A percentile compares a stretch with the other conserved stretches of the same genome.
Conservation (phyloP, 2,113 vertebrate genomes). For the Coregonus clupeaformis region DNA sequence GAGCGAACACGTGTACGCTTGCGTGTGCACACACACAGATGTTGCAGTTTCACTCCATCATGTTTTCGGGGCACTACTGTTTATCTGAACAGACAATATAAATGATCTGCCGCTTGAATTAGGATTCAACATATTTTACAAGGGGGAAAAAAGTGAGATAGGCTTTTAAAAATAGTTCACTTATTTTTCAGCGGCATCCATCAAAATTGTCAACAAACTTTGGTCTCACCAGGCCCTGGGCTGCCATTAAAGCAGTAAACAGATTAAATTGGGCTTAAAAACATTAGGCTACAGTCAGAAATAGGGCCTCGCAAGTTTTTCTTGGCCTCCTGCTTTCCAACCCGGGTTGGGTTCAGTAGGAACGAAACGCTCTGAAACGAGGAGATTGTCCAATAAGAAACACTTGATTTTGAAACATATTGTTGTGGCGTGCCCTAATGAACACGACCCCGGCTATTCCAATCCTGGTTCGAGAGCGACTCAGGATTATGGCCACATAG, state of each 20-base stretch:
- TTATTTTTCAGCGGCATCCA: constrained; percentile 5
- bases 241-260: not conserved
- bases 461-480: constrained; percentile 55
- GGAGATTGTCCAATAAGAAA: too few species aligned
- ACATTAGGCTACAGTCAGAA: not conserved
- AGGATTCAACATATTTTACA: constrained; percentile 9
- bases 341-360: too few species aligned
- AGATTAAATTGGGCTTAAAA: constrained; percentile 4
- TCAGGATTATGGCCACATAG: constrained; percentile 76
- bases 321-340: constrained; percentile 6
- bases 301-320: constrained; percentile 1
- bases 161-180: constrained; percentile 3
- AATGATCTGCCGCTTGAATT: not conserved
- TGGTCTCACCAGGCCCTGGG: not conserved
- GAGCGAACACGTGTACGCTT: not conserved
- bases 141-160: not conserved
- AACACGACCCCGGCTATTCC: not conserved
- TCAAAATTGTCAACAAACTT: constrained; percentile 1
- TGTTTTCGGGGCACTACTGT: not conserved
- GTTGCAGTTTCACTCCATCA: constrained; percentile 22
- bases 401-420: too few species aligned
- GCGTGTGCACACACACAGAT: not conserved
- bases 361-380: too few species aligned
- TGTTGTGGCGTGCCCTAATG: not conserved
- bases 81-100: constrained; percentile 33